Conservation (phyloP, 2,113 vertebrate genomes). For the Callopanchax toddi region DNA sequence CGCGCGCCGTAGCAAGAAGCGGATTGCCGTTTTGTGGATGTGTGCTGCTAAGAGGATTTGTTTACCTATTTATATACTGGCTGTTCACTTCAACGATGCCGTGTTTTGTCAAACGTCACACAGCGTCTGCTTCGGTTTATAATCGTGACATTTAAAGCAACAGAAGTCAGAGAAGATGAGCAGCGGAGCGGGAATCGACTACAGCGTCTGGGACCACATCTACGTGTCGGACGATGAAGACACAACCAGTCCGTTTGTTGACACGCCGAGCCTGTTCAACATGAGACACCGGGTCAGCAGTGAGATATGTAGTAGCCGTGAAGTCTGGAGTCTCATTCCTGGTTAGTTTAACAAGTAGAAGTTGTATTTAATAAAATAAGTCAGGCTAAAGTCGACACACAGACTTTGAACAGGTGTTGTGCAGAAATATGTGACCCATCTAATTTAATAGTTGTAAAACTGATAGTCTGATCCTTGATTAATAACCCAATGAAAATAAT, state of each 20-base stretch:
- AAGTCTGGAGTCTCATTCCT: slow-evolving; percentile 26
- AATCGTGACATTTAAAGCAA: neutral
- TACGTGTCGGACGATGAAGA: slow-evolving; percentile 94
- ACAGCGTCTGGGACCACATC: slow-evolving; percentile 93
- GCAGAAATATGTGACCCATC: neutral
- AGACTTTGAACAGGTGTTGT: slow-evolving; percentile 19
- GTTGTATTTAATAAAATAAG: neutral
- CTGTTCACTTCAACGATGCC: neutral
- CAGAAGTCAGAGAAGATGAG: slow-evolving; percentile 65
- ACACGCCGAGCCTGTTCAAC: slow-evolving; percentile 89
- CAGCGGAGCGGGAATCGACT: slow-evolving; percentile 83
- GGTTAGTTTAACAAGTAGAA: slow-evolving; percentile 41
- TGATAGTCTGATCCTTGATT: no score
- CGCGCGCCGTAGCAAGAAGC: no score
- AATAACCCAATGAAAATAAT: no score
- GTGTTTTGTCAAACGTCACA: neutral
- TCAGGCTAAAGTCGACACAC: neutral
- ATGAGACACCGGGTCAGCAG: slow-evolving; percentile 90
- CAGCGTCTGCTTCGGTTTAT: neutral
- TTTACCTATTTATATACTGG: neutral
- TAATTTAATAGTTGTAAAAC: neutral
- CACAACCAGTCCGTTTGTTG: slow-evolving; percentile 88
- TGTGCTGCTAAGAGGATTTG: slow-evolving; percentile 34
- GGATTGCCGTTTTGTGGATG: no score
- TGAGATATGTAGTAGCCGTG: slow-evolving; percentile 38